Evolutionary conservation across 2,888 invertebrate genomes (phyloP).

Genomic region (Lasioglossum calceatum): DNA sequence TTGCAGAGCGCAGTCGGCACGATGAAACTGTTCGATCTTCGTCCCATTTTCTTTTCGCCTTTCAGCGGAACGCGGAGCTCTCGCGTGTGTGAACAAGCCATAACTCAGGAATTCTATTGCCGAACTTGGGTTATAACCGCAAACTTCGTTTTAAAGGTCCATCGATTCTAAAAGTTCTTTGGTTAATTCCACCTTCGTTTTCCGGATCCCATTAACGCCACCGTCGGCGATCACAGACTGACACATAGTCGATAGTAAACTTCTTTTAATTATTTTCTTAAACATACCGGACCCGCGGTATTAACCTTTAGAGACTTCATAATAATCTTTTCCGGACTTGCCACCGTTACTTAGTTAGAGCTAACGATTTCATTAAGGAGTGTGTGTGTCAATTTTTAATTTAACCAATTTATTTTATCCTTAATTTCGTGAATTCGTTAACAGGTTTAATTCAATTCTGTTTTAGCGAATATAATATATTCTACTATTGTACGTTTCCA

Average conservation of each 20-base stretch:
- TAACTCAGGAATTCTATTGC: constrained; percentile 64
- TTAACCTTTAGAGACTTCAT: background rate
- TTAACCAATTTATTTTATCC: background rate
- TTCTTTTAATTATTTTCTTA: constrained; percentile 25
- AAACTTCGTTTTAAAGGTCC: constrained; percentile 61
- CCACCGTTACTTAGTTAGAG: background rate
- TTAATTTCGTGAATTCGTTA: background rate
- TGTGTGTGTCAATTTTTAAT: background rate
- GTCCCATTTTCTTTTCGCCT: constrained; percentile 33
- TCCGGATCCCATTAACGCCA: constrained; percentile 45
- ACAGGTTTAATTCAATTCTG: background rate
- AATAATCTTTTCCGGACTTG: background rate
- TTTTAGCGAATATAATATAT: too few species aligned
- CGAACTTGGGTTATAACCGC: constrained; percentile 59
- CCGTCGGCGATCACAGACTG: constrained; percentile 35
- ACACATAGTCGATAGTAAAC: constrained; percentile 24
- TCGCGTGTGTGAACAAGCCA: constrained; percentile 57
- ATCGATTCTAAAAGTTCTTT: constrained; percentile 61
- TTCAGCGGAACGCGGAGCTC: constrained; percentile 20
- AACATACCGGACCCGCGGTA: background rate
- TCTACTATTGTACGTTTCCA: background rate
- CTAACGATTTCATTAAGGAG: background rate
- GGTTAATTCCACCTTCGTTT: constrained; percentile 53
- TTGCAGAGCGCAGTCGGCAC: constrained; percentile 28
- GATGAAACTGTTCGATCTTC: constrained; percentile 38